These are phyloP conservation scores for Zaprionus lineosus DNA, from an alignment of 2,888 invertebrate species.

Conservation along the genomic window DNA sequence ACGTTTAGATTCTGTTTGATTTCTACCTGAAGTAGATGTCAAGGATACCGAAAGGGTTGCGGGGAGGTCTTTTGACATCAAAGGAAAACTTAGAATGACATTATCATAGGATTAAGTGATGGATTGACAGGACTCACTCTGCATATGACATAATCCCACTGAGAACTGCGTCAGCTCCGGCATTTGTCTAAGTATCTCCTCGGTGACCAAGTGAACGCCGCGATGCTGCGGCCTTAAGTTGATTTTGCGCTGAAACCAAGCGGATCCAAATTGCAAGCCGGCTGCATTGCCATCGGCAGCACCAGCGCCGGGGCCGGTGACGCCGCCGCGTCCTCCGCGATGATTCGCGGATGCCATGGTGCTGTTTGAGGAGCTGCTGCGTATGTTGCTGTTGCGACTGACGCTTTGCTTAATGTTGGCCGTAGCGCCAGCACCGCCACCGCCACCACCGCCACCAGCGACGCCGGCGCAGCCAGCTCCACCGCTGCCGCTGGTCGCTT, in stretches of 20 bases:
- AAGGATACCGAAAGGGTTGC: too few species aligned
- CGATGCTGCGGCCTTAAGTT: slow-evolving; percentile 97
- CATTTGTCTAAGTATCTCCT: slow-evolving; percentile 96
- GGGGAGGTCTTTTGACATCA: too few species aligned
- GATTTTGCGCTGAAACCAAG: slow-evolving; percentile 99
- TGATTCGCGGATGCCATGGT: slow-evolving; percentile 84
- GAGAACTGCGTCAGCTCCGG: slow-evolving; percentile 97
- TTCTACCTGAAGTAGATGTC: too few species aligned
- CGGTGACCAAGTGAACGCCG: slow-evolving; percentile 98
- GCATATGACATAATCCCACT: slow-evolving; percentile 97
- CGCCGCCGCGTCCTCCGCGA: slow-evolving; percentile 79
- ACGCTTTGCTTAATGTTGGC: slow-evolving; percentile 81
- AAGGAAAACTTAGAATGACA: too few species aligned
- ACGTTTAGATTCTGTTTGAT: too few species aligned
- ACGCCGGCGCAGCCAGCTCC: slow-evolving; percentile 78
- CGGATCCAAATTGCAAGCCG: slow-evolving; percentile 97
- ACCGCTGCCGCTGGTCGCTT: slow-evolving; percentile 78
- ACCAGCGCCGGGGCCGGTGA: slow-evolving; percentile 66
- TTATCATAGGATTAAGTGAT: too few species aligned
- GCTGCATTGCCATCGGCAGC: slow-evolving; percentile 82
- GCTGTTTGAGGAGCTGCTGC: slow-evolving; percentile 83
- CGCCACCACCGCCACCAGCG: slow-evolving; percentile 65
- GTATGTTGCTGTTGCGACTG: slow-evolving; percentile 82
- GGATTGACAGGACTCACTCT: too few species aligned
- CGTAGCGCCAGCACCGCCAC: slow-evolving; percentile 43